Evolutionary conservation across 2,888 invertebrate genomes (phyloP).

Genomic region (Heliothis peltigera): DNA sequence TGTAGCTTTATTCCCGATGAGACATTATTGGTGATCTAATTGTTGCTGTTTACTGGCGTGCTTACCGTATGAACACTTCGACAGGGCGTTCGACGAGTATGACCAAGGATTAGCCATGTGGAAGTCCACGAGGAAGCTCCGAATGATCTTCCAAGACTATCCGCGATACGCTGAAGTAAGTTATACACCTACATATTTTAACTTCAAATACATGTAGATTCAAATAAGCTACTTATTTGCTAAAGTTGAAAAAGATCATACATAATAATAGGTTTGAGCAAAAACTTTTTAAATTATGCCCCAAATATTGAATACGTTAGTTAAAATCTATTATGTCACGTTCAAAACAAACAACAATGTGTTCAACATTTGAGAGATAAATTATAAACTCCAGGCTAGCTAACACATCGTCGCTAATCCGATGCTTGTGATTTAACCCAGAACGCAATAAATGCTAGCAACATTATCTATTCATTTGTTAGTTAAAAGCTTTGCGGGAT

Average conservation of each 20-base stretch:
- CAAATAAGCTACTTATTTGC: too few species aligned
- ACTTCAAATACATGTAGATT: too few species aligned
- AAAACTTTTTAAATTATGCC: background rate
- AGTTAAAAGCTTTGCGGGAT: conserved; percentile 39
- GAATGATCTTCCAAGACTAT: conserved; percentile 43
- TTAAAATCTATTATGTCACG: too few species aligned
- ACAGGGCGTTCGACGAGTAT: conserved; percentile 36
- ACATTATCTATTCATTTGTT: conserved; percentile 34
- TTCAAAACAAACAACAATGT: background rate
- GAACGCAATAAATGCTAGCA: conserved; percentile 5
- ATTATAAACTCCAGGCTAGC: conserved; percentile 8
- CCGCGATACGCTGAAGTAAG: conserved; percentile 46
- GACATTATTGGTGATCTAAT: too few species aligned
- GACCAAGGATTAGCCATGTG: conserved; percentile 28
- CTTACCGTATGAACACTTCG: too few species aligned
- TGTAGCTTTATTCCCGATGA: too few species aligned
- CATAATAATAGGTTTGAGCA: too few species aligned
- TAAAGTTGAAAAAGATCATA: too few species aligned
- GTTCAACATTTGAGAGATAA: conserved; percentile 5
- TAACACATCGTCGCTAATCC: conserved; percentile 17
- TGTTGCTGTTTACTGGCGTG: too few species aligned
- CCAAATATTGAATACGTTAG: background rate
- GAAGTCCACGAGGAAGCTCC: conserved; percentile 10
- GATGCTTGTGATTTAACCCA: conserved; percentile 32
- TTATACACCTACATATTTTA: too few species aligned